Evolutionary conservation across 2,888 invertebrate species (phyloP).

Genomic region (Lepidochrysops patricia): DNA sequence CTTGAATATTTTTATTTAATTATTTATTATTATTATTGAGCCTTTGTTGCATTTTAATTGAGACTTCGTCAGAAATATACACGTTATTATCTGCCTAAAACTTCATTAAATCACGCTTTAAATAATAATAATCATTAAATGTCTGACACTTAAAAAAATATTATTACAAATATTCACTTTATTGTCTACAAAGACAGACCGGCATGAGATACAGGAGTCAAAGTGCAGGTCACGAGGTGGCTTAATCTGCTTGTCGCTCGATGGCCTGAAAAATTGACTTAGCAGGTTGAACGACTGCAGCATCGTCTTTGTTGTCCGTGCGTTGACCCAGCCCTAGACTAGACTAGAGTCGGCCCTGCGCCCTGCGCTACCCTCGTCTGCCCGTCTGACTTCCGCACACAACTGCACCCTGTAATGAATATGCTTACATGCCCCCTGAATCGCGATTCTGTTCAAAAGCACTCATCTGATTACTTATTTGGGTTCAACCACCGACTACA

Average conservation of each 20-base stretch:
- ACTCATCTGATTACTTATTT: neutral
- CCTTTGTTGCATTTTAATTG: too few species aligned
- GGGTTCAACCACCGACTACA: neutral
- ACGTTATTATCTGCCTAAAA: too few species aligned
- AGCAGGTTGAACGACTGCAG: conserved; percentile 14
- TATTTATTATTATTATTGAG: too few species aligned
- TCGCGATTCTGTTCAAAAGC: neutral
- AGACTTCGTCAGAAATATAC: too few species aligned
- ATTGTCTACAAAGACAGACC: neutral
- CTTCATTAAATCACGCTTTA: too few species aligned
- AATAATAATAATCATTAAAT: too few species aligned
- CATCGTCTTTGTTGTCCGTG: conserved; percentile 29
- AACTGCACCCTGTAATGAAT: neutral
- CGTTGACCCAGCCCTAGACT: conserved; percentile 45
- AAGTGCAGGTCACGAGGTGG: conserved; percentile 22
- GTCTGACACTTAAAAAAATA: neutral
- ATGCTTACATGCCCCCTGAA: conserved; percentile 2
- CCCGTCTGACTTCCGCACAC: conserved; percentile 21
- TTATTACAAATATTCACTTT: neutral
- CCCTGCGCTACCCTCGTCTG: conserved; percentile 18
- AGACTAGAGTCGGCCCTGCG: conserved; percentile 23
- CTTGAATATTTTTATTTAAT: too few species aligned
- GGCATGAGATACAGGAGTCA: neutral
- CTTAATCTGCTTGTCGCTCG: neutral
- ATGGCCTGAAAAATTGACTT: conserved; percentile 7